Percentiles rank a stretch among this genome's conserved stretches.
These are phyloP conservation scores for Spilogale gracilis DNA, from an alignment of 2,113 vertebrate genomes.

Conservation along the genomic window DNA sequence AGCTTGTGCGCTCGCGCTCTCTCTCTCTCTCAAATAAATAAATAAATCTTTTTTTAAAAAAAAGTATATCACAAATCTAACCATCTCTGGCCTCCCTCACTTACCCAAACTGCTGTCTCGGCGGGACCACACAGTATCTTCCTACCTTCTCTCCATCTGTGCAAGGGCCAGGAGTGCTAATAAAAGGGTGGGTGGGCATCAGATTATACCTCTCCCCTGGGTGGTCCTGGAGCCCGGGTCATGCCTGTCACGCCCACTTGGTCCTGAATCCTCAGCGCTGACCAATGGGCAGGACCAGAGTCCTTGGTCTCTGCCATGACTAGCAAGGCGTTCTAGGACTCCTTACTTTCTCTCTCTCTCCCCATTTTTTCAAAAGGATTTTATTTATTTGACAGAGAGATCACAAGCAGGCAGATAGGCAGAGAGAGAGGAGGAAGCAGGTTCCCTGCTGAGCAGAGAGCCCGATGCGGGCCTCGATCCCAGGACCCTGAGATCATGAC, in stretches of 20 bases:
- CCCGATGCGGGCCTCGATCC: too few species aligned
- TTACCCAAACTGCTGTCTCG: background rate
- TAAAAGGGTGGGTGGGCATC: background rate
- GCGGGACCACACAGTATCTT: background rate
- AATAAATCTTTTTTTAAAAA: too few species aligned
- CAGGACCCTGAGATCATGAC: too few species aligned
- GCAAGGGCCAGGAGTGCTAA: background rate
- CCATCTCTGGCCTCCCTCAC: background rate
- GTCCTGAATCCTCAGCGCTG: background rate
- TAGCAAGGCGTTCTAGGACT: background rate
- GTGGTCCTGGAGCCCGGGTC: background rate
- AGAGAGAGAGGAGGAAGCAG: too few species aligned
- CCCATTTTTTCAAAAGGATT: too few species aligned
- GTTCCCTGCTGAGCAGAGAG: too few species aligned
- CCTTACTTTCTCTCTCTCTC: background rate
- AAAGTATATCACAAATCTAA: background rate
- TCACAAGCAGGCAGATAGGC: too few species aligned
- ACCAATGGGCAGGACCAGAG: background rate
- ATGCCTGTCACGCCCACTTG: background rate
- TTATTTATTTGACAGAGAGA: too few species aligned
- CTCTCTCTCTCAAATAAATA: too few species aligned
- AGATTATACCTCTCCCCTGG: background rate
- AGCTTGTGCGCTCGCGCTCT: too few species aligned
- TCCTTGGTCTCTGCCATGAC: background rate
- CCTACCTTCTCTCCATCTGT: too few species aligned